Evolutionary conservation across 2,888 invertebrate genomes (phyloP), one percentile per base, ranked within the genome.

Genomic region (Steromphala cineraria): DNA sequence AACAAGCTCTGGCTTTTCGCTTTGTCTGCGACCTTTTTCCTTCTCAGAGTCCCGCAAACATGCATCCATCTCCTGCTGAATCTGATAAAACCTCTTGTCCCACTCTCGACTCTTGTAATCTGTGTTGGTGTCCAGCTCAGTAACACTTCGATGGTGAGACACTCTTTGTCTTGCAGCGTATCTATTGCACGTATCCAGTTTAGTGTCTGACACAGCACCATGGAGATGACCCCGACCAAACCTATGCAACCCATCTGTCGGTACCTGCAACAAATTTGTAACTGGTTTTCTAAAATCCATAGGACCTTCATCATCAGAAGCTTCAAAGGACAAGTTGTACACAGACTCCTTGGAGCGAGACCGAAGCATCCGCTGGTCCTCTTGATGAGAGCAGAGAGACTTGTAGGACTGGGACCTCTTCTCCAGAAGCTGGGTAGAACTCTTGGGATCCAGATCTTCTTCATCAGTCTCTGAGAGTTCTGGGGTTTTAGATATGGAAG

Each of bases 51-150:
- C 87, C 78, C 74, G 53, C n/a, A 89, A 78, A 76, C 89, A 90
- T 74, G 85, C 85, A 67, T 91, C 90, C 91, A 91, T 91, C 81
- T 90, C 91, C 67, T 86, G 86, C 81, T 91, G 90, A 56, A 91
- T 91, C 82, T 91, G 87, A 67, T 87, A 88, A 77, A 89, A 90
- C 71, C 90, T 83, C 36, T 88, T 87, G 78, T 88, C 89, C 90
- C 90, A 90, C 82, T 89, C 89, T 31, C 85, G 40, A 5, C 87
- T 87, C 78, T 89, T 88, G 78, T 86, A 88, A 75, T 90, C 89
- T 53, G 67, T 81, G 17, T 15, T 52, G 46, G 53, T 55, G 53
- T 71, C 80, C 19, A 87, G 82, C 17, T 84, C 81, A 40, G 67
- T 77, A 75, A 79, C 80, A 55, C 80, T 84, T 8, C 67, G 78